Percentiles rank a stretch among this genome's conserved stretches.
Evolutionary conservation across 2,797 vertebrate genomes (phyloP).

Genomic region (Nothura maculosa): DNA sequence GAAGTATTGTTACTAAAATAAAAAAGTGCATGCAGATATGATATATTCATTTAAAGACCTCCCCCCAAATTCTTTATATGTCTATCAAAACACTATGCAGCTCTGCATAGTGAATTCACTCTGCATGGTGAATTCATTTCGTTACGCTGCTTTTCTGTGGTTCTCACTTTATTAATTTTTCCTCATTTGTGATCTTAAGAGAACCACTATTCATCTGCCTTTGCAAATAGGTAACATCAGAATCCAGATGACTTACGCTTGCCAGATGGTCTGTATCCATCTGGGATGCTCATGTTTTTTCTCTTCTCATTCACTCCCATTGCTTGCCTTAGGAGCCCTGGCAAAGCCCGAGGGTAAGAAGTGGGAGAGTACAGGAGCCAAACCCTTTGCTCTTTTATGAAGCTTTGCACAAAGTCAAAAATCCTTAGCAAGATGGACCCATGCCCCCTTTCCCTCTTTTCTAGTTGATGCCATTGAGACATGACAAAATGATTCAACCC

Average conservation of each 20-base stretch:
- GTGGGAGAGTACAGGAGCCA: background rate
- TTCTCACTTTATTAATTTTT: background rate
- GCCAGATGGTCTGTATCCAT: background rate
- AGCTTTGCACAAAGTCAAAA: background rate
- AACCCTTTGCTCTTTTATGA: background rate
- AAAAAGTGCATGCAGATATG: background rate
- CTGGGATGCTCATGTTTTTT: background rate
- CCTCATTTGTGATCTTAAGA: background rate
- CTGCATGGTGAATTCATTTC: background rate
- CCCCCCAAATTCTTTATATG: background rate
- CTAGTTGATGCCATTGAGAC: background rate
- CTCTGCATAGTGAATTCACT: too few relatives aligned
- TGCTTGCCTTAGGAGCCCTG: background rate
- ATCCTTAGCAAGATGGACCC: background rate
- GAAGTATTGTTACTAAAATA: background rate
- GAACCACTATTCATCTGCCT: background rate
- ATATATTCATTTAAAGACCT: background rate
- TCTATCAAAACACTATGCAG: background rate
- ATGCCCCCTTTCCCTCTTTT: background rate
- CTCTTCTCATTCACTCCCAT: background rate
- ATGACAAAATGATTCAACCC: background rate
- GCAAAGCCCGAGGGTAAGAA: background rate
- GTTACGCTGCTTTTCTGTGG: background rate
- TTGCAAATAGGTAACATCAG: background rate
- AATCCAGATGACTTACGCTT: background rate